Base-by-base conservation (phyloP, 2,113 vertebrate genomes). In the Miniopterus natalensis region DNA sequence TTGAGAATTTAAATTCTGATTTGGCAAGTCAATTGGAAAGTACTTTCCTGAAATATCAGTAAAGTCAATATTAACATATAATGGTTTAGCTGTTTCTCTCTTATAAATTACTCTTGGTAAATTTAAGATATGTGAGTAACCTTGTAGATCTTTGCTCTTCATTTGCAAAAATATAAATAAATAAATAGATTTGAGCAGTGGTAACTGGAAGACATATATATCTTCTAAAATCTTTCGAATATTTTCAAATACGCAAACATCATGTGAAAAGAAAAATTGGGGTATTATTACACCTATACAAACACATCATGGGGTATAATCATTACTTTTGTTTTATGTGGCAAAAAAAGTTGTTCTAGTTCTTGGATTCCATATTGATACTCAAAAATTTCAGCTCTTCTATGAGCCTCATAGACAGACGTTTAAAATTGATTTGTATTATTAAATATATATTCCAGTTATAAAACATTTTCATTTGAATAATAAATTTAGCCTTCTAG, bases 401-500 rank as follows among this genome's bases (percentile, higher is more conserved):
- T 18, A 5, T 21, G 15, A 91, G 27, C 40, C 9, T 90, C 17
- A 77, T 29, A 73, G 4, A 86, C 27, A 65, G 10, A 57, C 49
- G 40, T 91, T 79, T 25, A 0, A 25, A 47, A 25, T 20, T 66
- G 31, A 4, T 78, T 91, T 86, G 12, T 71, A 83, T 93, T 74
- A 79, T 75, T 27, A 89, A 93, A 59, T 65, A 68, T 45, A 49
- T 87, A 14, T 15, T 53, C n/a, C 5, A 73, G 10, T 74, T 61
- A 63, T 27, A 18, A 95, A 95, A 74, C 0, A 90, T 75, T 90
- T 81, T 1, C 6, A 74, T 92, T 86, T 93, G 23, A 91, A 93
- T 71, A 94, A 94, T 88, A 77, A 95, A 74, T 57, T 61, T 77
- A 81, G 5, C 36, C 14, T 75, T 75, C 20, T 53, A 36, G 29